Percentiles rank a stretch among this genome's conserved stretches.
These are phyloP conservation scores for Sphecodes monilicornis DNA, from an alignment of 2,888 invertebrate genomes.

Conservation along the genomic window DNA sequence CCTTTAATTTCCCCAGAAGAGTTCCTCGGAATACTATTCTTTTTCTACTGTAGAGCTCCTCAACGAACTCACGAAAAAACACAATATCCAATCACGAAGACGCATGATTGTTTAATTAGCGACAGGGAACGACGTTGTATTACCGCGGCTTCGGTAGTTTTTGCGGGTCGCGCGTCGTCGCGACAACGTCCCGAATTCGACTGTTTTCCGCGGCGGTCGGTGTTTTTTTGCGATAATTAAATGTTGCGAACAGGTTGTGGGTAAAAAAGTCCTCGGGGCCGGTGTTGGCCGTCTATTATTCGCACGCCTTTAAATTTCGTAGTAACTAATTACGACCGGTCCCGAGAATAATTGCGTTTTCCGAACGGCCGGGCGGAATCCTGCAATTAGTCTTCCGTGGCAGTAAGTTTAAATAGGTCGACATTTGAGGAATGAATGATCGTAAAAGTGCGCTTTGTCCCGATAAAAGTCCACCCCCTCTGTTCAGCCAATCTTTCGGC, in stretches of 20 bases:
- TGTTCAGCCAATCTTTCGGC: neutral
- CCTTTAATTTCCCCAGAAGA: too few relatives aligned
- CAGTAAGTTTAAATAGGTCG: constrained; percentile 28
- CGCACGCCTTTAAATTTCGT: constrained; percentile 25
- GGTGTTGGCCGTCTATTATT: neutral
- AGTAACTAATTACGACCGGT: constrained; percentile 38
- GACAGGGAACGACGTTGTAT: neutral
- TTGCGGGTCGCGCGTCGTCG: constrained; percentile 1
- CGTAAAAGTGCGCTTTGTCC: constrained; percentile 4
- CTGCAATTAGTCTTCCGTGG: constrained; percentile 11
- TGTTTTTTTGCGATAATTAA: constrained; percentile 34
- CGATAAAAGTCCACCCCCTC: constrained; percentile 11
- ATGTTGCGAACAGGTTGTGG: constrained; percentile 40
- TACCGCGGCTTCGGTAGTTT: neutral
- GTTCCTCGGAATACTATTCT: too few relatives aligned
- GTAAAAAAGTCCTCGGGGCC: constrained; percentile 10
- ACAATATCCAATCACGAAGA: neutral
- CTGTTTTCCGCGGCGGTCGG: neutral
- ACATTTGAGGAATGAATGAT: constrained; percentile 23
- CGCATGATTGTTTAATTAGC: constrained; percentile 15
- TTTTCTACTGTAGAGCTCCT: too few relatives aligned
- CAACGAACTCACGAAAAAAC: neutral
- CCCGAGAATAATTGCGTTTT: constrained; percentile 36
- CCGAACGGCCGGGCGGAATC: neutral
- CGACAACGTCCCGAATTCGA: neutral